A percentile compares a stretch with the other conserved stretches of the same genome.
Evolutionary conservation across 1,140 invertebrate species (phyloP).

Genomic region (Drosophila yakuba): DNA sequence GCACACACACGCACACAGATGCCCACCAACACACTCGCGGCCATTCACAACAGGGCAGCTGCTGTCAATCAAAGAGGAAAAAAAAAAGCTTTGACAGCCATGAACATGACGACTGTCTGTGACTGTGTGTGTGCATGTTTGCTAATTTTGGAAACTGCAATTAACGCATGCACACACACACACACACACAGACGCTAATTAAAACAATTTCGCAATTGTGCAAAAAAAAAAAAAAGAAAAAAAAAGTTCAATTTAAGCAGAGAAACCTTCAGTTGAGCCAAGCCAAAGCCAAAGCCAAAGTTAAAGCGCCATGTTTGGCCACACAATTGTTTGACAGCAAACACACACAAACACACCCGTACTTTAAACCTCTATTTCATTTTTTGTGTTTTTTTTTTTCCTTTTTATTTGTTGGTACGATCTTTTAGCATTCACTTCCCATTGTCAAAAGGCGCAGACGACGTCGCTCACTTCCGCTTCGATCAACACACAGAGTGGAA

Average conservation of each 20-base stretch:
- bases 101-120: conserved; percentile 17
- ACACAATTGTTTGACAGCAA: conserved; percentile 53
- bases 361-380: conserved; percentile 2
- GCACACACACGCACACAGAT: conserved; percentile 13
- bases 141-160: conserved; percentile 67
- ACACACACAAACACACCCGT: conserved; percentile 26
- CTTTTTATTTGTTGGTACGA: conserved; percentile 34
- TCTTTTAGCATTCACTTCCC: conserved; percentile 73
- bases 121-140: conserved; percentile 16
- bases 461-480: conserved; percentile 72
- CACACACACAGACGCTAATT: conserved; percentile 46
- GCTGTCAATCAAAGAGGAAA: conserved; percentile 45
- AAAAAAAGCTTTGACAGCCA: conserved; percentile 29
- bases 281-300: conserved; percentile 17
- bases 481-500: conserved; percentile 33
- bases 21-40: conserved; percentile 12
- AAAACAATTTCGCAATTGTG: conserved; percentile 72
- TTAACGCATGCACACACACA: conserved; percentile 52
- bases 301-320: conserved; percentile 40
- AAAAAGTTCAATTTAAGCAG: conserved; percentile 65
- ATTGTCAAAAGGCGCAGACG: conserved; percentile 71
- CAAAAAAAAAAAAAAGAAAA: conserved; percentile 43
- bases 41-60: conserved; percentile 22
- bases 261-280: conserved; percentile 51
- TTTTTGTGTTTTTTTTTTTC: no score